Conservation (phyloP, 2,113 vertebrate genomes). For the Capreolus pygargus region DNA sequence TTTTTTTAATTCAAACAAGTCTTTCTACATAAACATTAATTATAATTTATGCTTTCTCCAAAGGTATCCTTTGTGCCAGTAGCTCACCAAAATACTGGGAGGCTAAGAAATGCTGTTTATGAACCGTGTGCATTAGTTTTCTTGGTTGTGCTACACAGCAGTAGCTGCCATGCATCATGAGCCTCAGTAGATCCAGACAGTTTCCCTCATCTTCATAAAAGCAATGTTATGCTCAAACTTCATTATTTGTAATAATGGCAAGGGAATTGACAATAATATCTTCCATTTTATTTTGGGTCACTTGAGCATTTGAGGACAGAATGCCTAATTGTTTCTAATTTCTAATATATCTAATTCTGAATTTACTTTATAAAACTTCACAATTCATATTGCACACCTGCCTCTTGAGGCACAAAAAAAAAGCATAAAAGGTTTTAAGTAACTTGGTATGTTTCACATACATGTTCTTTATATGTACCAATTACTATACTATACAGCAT, state of each 20-base stretch:
- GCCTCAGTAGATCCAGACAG: neutral
- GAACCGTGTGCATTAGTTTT: neutral
- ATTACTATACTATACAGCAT: neutral
- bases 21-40: neutral
- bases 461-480: neutral
- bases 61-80: neutral
- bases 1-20: neutral
- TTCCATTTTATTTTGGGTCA: neutral
- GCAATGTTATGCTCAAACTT: neutral
- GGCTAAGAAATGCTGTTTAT: neutral
- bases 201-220: neutral
- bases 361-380: conserved; percentile 33
- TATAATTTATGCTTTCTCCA: neutral
- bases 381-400: neutral
- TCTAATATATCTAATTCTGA: neutral
- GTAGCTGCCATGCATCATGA: neutral
- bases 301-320: neutral
- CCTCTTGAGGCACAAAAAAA: neutral
- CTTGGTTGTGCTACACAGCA: neutral
- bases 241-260: neutral
- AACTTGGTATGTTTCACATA: neutral
- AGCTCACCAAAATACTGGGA: neutral
- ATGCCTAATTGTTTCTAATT: neutral
- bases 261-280: neutral
- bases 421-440: neutral